Percentiles rank a stretch among this genome's conserved stretches.
phyloP scores from a whole-genome alignment of 2,888 invertebrate genomes.

The Callyntrura sp. region DNA sequence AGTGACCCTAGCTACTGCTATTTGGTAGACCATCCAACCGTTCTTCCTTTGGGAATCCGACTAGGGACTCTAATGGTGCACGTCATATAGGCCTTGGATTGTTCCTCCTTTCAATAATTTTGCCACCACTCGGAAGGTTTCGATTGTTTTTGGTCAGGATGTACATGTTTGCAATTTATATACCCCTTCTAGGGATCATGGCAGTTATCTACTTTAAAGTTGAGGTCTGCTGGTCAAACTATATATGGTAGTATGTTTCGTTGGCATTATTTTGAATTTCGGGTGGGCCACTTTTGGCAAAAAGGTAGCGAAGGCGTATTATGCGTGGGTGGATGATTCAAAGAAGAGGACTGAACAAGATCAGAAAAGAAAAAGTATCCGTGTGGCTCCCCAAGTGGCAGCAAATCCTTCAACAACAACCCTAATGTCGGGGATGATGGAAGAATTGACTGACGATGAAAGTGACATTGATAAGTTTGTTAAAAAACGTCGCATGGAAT shows the following conservation, averaged over 20 bases:
- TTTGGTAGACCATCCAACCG: not conserved
- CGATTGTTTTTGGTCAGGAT: not conserved
- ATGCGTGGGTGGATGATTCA: constrained; percentile 17
- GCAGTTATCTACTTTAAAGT: not conserved
- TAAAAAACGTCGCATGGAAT: too few species aligned
- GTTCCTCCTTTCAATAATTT: not conserved
- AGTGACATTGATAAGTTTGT: constrained; percentile 7
- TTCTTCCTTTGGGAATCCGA: not conserved
- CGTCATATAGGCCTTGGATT: not conserved
- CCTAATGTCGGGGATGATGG: not conserved
- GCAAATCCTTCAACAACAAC: not conserved
- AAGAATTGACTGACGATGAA: not conserved
- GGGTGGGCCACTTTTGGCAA: constrained; percentile 2
- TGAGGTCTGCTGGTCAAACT: not conserved
- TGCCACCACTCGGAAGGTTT: not conserved
- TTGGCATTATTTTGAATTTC: not conserved
- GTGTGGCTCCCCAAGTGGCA: not conserved
- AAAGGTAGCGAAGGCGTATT: not conserved
- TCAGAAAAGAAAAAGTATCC: not conserved
- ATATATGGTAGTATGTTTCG: not conserved
- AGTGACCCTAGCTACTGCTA: not conserved
- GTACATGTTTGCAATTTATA: not conserved
- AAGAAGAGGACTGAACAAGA: not conserved
- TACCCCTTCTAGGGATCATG: not conserved
- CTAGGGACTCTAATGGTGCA: not conserved